Percentiles rank a stretch among this genome's conserved stretches.
phyloP scores from a whole-genome alignment of 2,113 vertebrate genomes.

The Cyanoliseus patagonus region DNA sequence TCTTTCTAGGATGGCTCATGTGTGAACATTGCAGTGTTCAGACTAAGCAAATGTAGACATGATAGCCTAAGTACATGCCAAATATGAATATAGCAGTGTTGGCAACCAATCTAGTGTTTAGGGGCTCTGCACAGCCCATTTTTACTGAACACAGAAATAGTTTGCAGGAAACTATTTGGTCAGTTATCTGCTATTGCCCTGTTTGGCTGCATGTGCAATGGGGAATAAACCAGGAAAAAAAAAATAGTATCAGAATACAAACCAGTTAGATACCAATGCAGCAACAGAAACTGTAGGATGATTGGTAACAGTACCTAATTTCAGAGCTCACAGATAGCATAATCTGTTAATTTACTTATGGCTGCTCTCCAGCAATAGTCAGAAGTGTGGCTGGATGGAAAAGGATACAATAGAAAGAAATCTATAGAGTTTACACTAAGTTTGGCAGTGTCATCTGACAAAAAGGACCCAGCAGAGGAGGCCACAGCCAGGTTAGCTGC shows the following conservation, averaged over 20 bases:
- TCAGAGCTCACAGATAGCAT: neutral
- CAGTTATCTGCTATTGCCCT: neutral
- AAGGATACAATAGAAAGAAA: neutral
- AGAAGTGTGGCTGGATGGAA: neutral
- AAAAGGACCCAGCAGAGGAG: neutral
- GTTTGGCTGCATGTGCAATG: neutral
- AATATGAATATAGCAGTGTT: neutral
- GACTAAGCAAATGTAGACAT: neutral
- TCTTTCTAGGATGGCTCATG: neutral
- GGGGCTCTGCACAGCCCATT: neutral
- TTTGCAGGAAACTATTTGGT: neutral
- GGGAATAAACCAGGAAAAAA: neutral
- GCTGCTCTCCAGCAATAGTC: neutral
- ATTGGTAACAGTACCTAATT: neutral
- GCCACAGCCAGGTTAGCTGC: neutral
- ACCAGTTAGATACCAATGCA: neutral
- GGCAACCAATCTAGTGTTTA: neutral
- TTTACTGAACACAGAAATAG: neutral
- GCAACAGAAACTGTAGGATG: neutral
- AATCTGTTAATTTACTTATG: neutral
- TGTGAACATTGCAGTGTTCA: neutral
- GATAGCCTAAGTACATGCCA: neutral
- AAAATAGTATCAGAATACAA: neutral
- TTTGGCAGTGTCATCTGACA: accelerated
- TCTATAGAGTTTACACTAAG: neutral